Percentiles rank a stretch among this genome's conserved stretches.
These are phyloP conservation scores for Eptesicus fuscus DNA, from an alignment of 2,113 vertebrate genomes.

Conservation along the genomic window DNA sequence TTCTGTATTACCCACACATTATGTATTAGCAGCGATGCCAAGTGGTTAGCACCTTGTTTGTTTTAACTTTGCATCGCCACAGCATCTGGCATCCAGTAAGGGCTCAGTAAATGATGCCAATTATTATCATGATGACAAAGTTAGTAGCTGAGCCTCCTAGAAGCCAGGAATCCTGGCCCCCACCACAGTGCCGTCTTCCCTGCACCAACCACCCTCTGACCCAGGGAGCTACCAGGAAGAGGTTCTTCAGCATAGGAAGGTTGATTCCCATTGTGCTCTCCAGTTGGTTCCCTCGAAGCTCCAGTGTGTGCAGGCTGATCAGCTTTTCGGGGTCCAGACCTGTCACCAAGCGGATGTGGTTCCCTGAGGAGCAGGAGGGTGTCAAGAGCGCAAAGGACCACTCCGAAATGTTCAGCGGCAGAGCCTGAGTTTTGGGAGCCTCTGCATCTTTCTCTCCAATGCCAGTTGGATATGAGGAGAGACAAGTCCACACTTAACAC, in stretches of 20 bases:
- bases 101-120: background rate
- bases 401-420: background rate
- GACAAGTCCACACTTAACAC: background rate
- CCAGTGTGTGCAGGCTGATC: constrained; percentile 86
- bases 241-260: constrained; percentile 86
- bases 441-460: background rate
- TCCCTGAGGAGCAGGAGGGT: constrained; percentile 80
- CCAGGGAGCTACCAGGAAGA: constrained; percentile 88
- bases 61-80: background rate
- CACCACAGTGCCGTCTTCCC: background rate
- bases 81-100: background rate
- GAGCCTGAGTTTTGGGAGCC: background rate
- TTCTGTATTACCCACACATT: background rate
- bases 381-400: background rate
- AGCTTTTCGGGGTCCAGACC: constrained; percentile 82
- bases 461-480: background rate
- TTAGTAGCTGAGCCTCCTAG: background rate
- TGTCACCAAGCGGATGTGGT: constrained; percentile 81
- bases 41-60: background rate
- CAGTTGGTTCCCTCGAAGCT: constrained; percentile 89
- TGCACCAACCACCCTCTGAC: background rate
- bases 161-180: background rate
- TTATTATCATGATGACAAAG: background rate
- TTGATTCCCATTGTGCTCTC: constrained; percentile 86
- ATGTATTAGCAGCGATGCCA: background rate